Evolutionary conservation across 2,113 vertebrate species (phyloP).

Genomic region (Ivindomyrus marchei): DNA sequence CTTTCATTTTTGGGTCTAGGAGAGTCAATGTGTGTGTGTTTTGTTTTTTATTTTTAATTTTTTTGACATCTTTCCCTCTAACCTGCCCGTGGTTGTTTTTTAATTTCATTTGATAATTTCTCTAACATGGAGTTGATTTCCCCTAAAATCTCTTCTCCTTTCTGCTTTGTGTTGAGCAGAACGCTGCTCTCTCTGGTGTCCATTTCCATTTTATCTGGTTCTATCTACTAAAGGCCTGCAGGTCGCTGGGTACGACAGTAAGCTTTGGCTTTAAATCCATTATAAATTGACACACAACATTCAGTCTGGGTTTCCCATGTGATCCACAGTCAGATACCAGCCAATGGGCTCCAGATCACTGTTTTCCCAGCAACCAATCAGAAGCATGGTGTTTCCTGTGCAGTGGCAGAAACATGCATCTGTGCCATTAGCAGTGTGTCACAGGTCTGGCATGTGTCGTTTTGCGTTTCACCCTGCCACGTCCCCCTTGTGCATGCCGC

Average conservation of each 20-base stretch:
- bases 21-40: background rate
- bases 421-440: background rate
- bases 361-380: background rate
- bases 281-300: background rate
- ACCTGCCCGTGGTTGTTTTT: background rate
- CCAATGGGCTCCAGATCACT: background rate
- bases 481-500: background rate
- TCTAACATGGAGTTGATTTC: background rate
- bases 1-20: background rate
- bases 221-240: background rate
- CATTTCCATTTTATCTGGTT: background rate
- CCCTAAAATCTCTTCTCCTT: background rate
- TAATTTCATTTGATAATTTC: background rate
- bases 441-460: background rate
- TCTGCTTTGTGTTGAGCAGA: background rate
- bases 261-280: background rate
- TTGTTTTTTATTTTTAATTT: too few species aligned
- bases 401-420: background rate
- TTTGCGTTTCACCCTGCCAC: background rate
- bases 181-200: background rate
- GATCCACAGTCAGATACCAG: background rate
- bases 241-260: background rate
- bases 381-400: background rate
- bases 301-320: background rate
- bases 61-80: background rate